These are phyloP conservation scores for Eulithis prunata DNA, from an alignment of 2,888 invertebrate species.

Conservation along the genomic window DNA sequence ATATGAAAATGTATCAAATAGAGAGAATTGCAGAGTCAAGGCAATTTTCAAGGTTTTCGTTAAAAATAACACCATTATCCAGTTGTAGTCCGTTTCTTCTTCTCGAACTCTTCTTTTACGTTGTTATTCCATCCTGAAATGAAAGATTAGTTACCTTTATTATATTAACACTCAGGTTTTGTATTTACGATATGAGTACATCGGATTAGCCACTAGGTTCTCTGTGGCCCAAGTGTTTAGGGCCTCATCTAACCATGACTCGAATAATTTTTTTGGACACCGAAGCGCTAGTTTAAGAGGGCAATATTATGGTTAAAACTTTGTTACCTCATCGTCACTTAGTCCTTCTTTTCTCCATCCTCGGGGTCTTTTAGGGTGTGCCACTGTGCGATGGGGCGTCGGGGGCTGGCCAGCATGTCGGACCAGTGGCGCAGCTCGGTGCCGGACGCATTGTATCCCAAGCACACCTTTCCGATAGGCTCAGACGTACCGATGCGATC, in stretches of 20 bases:
- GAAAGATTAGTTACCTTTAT: neutral
- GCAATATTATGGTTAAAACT: neutral
- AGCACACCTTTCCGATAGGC: constrained; percentile 98
- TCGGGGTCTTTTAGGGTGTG: constrained; percentile 99
- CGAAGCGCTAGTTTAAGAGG: neutral
- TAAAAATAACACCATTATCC: constrained; percentile 19
- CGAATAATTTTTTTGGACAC: too few species aligned
- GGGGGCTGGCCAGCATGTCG: constrained; percentile 99
- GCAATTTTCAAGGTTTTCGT: constrained; percentile 11
- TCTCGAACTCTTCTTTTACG: constrained; percentile 14
- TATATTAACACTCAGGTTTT: too few species aligned
- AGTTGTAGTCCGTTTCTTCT: constrained; percentile 19
- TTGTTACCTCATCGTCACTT: constrained; percentile 63
- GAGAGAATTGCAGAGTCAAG: constrained; percentile 15
- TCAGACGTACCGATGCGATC: constrained; percentile 99
- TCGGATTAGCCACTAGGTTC: too few species aligned
- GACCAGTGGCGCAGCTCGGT: constrained; percentile 99
- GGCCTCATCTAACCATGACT: too few species aligned
- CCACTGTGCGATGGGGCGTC: constrained; percentile 99
- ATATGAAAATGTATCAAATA: constrained; percentile 4
- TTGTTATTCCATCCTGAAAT: constrained; percentile 19
- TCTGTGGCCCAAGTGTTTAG: too few species aligned
- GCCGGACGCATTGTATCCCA: constrained; percentile 98
- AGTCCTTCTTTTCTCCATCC: constrained; percentile 95
- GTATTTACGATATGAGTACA: too few species aligned